A percentile compares a stretch with the other conserved stretches of the same genome.
Evolutionary conservation across 2,797 vertebrate genomes (phyloP).

Genomic region (Bufotes viridis): DNA sequence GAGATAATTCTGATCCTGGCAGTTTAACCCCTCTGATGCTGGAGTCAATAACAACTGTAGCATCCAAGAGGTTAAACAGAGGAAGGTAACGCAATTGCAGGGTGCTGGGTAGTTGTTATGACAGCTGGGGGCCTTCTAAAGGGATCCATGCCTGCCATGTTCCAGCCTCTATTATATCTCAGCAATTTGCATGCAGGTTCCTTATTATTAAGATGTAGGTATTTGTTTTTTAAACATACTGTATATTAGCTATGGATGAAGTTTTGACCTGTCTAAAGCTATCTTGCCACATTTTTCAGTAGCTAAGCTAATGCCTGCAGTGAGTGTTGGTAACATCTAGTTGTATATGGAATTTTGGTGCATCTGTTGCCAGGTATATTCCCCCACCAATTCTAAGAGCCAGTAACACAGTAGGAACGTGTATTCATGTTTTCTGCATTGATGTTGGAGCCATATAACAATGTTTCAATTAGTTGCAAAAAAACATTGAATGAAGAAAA

Average conservation of each 20-base stretch:
- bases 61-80: too few species aligned
- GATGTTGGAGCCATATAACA: slow-evolving; percentile 8
- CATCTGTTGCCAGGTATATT: slow-evolving; percentile 45
- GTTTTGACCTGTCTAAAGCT: not conserved
- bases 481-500: slow-evolving; percentile 3
- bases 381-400: not conserved
- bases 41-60: too few species aligned
- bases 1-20: too few species aligned
- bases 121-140: too few species aligned
- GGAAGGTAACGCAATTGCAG: too few species aligned
- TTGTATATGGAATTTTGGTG: not conserved
- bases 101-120: too few species aligned
- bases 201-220: not conserved
- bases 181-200: not conserved
- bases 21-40: too few species aligned
- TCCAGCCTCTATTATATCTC: too few species aligned
- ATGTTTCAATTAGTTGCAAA: slow-evolving; percentile 11
- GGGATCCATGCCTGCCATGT: too few species aligned
- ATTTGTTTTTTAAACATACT: not conserved
- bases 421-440: slow-evolving; percentile 2
- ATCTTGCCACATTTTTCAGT: not conserved
- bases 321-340: slow-evolving; percentile 2
- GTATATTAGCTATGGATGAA: not conserved
- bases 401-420: slow-evolving; percentile 22
- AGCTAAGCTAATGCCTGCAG: not conserved